These are phyloP conservation scores for Campoplex nolae DNA, from an alignment of 2,888 invertebrate genomes.

Conservation along the genomic window DNA sequence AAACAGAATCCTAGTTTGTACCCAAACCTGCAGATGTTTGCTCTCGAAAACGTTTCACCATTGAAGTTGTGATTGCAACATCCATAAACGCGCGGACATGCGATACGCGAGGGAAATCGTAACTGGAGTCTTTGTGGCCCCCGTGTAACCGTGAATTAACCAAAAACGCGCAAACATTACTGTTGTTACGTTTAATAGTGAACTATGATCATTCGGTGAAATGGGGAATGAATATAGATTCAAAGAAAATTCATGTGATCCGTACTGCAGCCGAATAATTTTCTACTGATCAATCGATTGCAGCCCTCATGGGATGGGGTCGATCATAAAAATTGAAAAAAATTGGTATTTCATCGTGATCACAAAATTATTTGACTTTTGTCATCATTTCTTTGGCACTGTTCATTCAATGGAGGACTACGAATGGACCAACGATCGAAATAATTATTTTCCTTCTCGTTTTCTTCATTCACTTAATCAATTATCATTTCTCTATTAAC, in stretches of 20 bases:
- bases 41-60: slow-evolving; percentile 8
- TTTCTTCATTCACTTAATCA: neutral
- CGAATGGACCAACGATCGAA: neutral
- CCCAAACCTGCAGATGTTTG: slow-evolving; percentile 9
- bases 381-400: no score
- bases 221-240: neutral
- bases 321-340: neutral
- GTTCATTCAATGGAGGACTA: no score
- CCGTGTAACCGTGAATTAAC: slow-evolving; percentile 19
- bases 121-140: slow-evolving; percentile 4
- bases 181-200: neutral
- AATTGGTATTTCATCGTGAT: neutral
- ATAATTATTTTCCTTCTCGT: neutral
- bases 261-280: neutral
- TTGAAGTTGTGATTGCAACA: slow-evolving; percentile 32
- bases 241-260: neutral
- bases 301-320: neutral
- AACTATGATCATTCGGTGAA: neutral
- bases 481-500: neutral
- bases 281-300: neutral
- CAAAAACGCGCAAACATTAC: neutral
- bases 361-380: no score
- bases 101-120: slow-evolving; percentile 4
- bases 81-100: slow-evolving; percentile 32
- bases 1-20: slow-evolving; percentile 17